A percentile compares a stretch with the other conserved stretches of the same genome.
Evolutionary conservation across 1,140 invertebrate genomes (phyloP).

Genomic region (Vanessa atalanta): DNA sequence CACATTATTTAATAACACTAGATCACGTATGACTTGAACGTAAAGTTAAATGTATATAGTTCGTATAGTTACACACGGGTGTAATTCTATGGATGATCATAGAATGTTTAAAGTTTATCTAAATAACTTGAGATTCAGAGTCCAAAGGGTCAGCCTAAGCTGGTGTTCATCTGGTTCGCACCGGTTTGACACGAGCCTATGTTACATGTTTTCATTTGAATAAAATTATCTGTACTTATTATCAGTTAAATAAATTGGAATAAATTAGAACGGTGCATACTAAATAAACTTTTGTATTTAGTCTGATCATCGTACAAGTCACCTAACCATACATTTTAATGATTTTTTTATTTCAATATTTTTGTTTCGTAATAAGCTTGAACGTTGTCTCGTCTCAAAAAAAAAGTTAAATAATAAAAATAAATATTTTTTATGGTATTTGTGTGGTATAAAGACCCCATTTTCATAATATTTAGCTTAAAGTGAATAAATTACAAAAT

Average conservation of each 20-base stretch:
- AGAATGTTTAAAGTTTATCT: slow-evolving; percentile 31
- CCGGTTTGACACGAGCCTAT: slow-evolving; percentile 55
- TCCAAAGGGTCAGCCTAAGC: slow-evolving; percentile 45
- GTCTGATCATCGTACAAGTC: not conserved
- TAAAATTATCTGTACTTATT: slow-evolving; percentile 25
- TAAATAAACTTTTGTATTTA: not conserved
- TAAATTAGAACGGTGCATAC: not conserved
- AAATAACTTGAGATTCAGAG: slow-evolving; percentile 11
- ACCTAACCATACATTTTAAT: slow-evolving; percentile 9
- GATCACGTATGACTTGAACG: not conserved
- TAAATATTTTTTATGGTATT: too few relatives aligned
- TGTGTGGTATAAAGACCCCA: too few relatives aligned
- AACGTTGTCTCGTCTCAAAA: too few relatives aligned
- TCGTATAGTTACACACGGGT: slow-evolving; percentile 6
- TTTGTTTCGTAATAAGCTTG: not conserved
- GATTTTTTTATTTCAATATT: slow-evolving; percentile 1
- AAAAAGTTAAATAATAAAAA: too few relatives aligned
- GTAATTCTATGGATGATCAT: slow-evolving; percentile 21
- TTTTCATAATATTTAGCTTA: too few relatives aligned
- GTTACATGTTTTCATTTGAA: slow-evolving; percentile 23
- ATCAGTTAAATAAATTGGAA: slow-evolving; percentile 26
- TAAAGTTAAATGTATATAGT: not conserved
- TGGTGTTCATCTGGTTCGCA: slow-evolving; percentile 37
- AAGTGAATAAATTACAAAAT: too few relatives aligned
- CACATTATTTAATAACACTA: not conserved